phyloP scores from a whole-genome alignment of 2,113 vertebrate species.

The Leptodactylus fuscus region DNA sequence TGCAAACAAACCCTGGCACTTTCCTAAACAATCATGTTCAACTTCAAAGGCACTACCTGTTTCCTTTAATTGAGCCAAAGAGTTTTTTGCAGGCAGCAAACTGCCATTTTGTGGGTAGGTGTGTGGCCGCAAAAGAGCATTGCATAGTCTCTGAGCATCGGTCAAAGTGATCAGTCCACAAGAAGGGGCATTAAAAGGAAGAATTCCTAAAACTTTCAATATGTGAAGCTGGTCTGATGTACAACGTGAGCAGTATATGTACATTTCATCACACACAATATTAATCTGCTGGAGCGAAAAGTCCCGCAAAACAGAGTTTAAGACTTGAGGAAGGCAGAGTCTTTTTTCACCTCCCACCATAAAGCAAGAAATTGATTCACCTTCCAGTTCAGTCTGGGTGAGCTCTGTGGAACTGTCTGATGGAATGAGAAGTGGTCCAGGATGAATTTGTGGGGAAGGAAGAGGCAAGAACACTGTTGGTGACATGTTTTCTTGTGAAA shows the following conservation, averaged over 20 bases:
- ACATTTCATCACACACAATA: slow-evolving; percentile 93
- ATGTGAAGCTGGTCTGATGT: slow-evolving; percentile 95
- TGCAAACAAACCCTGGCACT: slow-evolving; percentile 95
- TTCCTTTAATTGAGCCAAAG: slow-evolving; percentile 85
- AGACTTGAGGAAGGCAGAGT: slow-evolving; percentile 94
- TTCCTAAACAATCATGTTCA: slow-evolving; percentile 96
- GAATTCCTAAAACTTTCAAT: slow-evolving; percentile 95
- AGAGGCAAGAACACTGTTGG: slow-evolving; percentile 84
- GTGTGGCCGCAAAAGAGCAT: slow-evolving; percentile 89
- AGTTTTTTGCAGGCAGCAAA: slow-evolving; percentile 81
- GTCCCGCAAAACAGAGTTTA: slow-evolving; percentile 96
- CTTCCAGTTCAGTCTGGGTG: slow-evolving; percentile 91
- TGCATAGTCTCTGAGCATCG: slow-evolving; percentile 95
- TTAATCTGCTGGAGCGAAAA: slow-evolving; percentile 98
- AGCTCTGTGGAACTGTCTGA: slow-evolving; percentile 96
- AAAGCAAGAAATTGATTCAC: slow-evolving; percentile 96
- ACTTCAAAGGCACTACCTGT: slow-evolving; percentile 92
- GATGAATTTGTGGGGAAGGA: slow-evolving; percentile 87
- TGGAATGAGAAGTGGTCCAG: slow-evolving; percentile 92
- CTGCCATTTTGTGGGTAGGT: slow-evolving; percentile 80
- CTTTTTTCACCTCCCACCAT: slow-evolving; percentile 97
- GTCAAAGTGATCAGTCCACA: slow-evolving; percentile 96
- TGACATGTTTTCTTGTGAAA: slow-evolving; percentile 86
- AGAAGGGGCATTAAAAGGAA: slow-evolving; percentile 95
- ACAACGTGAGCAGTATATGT: slow-evolving; percentile 96